Evolutionary conservation across 2,888 invertebrate species (phyloP).

Genomic region (Ellobium chinense): DNA sequence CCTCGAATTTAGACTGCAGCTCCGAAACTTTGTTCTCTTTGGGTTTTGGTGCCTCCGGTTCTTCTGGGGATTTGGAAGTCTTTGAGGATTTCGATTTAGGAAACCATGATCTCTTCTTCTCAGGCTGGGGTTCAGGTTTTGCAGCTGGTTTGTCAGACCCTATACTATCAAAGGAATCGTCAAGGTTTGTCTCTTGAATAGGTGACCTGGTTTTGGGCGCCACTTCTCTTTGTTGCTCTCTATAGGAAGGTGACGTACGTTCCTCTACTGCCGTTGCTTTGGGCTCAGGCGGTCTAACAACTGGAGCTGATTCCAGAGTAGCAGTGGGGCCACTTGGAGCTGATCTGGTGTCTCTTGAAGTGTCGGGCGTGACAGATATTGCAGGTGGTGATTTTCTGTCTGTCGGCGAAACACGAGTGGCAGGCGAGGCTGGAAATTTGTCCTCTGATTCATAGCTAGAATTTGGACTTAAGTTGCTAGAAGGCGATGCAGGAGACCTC

Average conservation of each 20-base stretch:
- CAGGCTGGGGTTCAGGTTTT: neutral
- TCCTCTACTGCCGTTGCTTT: neutral
- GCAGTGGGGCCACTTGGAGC: neutral
- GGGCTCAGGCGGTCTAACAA: neutral
- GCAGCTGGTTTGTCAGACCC: neutral
- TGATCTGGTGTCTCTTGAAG: neutral
- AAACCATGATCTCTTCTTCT: constrained; percentile 40
- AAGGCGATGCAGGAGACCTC: neutral
- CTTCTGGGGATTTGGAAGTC: constrained; percentile 14
- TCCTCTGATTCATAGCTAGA: constrained; percentile 38
- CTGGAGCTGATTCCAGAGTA: constrained; percentile 9
- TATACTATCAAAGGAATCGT: constrained; percentile 25
- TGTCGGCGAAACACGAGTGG: neutral
- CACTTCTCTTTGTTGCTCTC: neutral
- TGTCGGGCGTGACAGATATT: neutral
- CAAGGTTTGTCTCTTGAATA: constrained; percentile 37
- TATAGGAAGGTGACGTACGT: neutral
- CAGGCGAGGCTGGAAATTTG: constrained; percentile 31
- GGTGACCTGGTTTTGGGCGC: neutral
- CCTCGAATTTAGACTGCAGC: constrained; percentile 31
- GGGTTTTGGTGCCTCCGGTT: neutral
- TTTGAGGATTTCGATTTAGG: constrained; percentile 28
- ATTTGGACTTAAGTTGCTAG: constrained; percentile 10
- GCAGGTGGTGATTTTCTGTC: neutral
- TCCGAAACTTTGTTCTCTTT: neutral